A percentile compares a stretch with the other conserved stretches of the same genome.
Conservation (phyloP, 2,113 vertebrate genomes). For the Uria aalge region DNA sequence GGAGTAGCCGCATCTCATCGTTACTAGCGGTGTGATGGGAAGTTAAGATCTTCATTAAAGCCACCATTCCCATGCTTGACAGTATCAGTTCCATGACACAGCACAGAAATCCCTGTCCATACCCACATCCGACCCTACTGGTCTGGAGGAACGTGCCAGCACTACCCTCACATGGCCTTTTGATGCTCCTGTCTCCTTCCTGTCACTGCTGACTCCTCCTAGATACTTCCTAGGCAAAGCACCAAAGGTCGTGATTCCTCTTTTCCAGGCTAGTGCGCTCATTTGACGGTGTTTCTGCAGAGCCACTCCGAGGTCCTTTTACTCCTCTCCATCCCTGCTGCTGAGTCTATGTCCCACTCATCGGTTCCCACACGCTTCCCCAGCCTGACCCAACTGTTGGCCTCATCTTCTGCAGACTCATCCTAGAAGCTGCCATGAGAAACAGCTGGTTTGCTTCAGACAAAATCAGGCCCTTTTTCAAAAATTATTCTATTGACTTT, state of each 20-base stretch:
- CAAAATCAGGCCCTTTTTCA: neutral
- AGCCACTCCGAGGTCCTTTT: neutral
- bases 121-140: too few relatives aligned
- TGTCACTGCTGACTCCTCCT: neutral
- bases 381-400: neutral
- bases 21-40: neutral
- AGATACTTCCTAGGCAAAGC: neutral
- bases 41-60: neutral
- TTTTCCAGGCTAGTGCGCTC: neutral
- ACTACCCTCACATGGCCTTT: fast-evolving
- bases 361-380: neutral
- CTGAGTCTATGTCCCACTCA: neutral
- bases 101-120: neutral
- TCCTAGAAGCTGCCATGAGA: neutral
- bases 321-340: neutral
- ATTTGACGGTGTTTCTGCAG: neutral
- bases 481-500: neutral
- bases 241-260: neutral
- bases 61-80: neutral
- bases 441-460: neutral
- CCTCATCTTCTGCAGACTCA: neutral
- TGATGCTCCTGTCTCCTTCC: neutral
- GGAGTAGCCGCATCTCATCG: neutral
- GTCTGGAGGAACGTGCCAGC: neutral
- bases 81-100: neutral